Percentiles rank a stretch among this genome's conserved stretches.
Evolutionary conservation across 2,797 vertebrate species (phyloP).

Genomic region (Valencia hispanica): DNA sequence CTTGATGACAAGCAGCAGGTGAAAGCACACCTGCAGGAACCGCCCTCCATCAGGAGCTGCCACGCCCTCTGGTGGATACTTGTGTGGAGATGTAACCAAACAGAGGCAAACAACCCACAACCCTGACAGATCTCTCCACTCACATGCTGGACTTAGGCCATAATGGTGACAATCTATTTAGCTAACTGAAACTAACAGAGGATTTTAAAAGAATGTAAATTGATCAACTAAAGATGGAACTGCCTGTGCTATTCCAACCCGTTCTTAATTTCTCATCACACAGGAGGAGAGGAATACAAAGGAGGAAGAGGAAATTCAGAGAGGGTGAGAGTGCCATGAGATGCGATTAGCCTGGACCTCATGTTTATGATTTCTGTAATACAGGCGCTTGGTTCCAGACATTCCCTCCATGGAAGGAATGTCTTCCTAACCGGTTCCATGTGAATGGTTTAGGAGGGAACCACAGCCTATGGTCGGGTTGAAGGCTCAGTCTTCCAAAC

Average conservation of each 20-base stretch:
- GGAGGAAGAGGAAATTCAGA: conserved; percentile 72
- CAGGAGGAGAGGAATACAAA: conserved; percentile 69
- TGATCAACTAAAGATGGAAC: conserved; percentile 62
- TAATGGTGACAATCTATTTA: too few species aligned
- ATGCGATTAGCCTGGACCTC: conserved; percentile 83
- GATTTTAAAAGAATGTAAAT: conserved; percentile 48
- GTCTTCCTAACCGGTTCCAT: conserved; percentile 86
- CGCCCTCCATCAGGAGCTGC: too few species aligned
- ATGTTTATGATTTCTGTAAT: conserved; percentile 84
- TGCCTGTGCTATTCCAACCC: conserved; percentile 48
- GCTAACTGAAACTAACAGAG: background rate
- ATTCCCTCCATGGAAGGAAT: conserved; percentile 86
- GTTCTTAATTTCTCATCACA: conserved; percentile 53
- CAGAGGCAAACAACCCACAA: too few species aligned
- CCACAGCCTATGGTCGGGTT: conserved; percentile 75
- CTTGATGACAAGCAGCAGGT: too few species aligned
- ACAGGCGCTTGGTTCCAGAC: conserved; percentile 80
- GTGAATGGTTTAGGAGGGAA: conserved; percentile 83
- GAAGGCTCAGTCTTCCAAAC: conserved; percentile 75
- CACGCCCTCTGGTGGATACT: too few species aligned
- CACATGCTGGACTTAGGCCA: background rate
- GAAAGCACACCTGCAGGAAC: too few species aligned
- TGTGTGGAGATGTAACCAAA: too few species aligned
- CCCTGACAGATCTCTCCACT: background rate
- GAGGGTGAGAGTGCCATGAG: conserved; percentile 78